Conservation (phyloP, 1,140 invertebrate genomes). For the Pteromalus puparum region DNA sequence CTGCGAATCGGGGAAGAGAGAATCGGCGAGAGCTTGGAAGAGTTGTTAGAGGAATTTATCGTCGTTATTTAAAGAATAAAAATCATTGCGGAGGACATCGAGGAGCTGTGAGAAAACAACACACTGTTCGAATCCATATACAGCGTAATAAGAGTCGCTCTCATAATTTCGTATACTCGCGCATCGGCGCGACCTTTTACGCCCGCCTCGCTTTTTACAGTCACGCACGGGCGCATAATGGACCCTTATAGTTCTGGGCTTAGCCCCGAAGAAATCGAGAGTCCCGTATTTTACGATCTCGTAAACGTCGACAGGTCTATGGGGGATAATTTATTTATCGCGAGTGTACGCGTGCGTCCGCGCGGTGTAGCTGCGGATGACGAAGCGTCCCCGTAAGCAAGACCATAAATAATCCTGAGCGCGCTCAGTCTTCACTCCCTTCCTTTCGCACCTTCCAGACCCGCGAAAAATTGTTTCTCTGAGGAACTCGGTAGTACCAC, state of each 20-base stretch:
- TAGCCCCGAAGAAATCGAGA: neutral
- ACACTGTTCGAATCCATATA: no score
- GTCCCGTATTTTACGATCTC: constrained; percentile 20
- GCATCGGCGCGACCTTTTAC: neutral
- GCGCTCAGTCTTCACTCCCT: no score
- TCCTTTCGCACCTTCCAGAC: no score
- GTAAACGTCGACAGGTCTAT: constrained; percentile 25
- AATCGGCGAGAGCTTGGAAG: neutral
- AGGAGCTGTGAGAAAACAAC: no score
- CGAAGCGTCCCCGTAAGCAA: constrained; percentile 5
- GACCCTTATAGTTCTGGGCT: neutral
- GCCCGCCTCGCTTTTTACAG: neutral
- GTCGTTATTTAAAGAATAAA: no score
- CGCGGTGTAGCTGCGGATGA: neutral
- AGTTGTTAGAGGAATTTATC: no score
- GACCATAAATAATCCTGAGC: neutral
- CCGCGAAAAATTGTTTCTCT: constrained; percentile 6
- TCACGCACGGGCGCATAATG: neutral
- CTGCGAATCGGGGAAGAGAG: neutral
- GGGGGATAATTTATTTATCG: constrained; percentile 30
- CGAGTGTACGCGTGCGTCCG: neutral
- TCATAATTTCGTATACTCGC: neutral
- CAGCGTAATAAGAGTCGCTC: no score
- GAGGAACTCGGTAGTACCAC: neutral
- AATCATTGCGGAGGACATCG: no score